These are phyloP conservation scores for Poliocrania exsul DNA, from an alignment of 2,797 vertebrate genomes.

Conservation along the genomic window DNA sequence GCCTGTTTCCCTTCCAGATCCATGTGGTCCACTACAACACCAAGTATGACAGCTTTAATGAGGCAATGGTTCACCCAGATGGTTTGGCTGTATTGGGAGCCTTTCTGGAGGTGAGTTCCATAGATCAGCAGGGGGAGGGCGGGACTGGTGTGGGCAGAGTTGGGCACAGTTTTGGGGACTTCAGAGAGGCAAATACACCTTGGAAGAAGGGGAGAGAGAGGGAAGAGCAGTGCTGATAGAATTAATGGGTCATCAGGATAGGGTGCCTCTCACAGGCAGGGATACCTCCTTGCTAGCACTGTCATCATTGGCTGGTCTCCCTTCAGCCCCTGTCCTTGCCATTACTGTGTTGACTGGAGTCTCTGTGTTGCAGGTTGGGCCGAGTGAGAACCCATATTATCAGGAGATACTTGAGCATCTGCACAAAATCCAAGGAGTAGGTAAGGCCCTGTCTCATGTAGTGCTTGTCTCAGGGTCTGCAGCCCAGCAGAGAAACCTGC, in stretches of 20 bases:
- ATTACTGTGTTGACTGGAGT: neutral
- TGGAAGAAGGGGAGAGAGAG: neutral
- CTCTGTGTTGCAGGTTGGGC: slow-evolving; percentile 77
- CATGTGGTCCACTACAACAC: slow-evolving; percentile 86
- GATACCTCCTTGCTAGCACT: neutral
- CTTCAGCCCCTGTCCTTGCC: neutral
- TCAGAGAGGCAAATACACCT: neutral
- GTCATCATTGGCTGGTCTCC: rapidly evolving
- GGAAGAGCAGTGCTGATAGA: neutral
- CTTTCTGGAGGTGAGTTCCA: slow-evolving; percentile 79
- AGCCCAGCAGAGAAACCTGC: neutral
- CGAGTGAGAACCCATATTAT: slow-evolving; percentile 81
- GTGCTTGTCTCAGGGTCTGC: neutral
- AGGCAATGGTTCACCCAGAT: slow-evolving; percentile 74
- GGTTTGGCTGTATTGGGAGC: slow-evolving; percentile 84
- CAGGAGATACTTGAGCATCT: slow-evolving; percentile 79
- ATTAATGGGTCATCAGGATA: neutral
- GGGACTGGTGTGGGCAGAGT: neutral
- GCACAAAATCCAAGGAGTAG: slow-evolving; percentile 71
- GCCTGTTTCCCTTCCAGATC: slow-evolving; percentile 71
- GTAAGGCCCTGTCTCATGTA: slow-evolving; percentile 57
- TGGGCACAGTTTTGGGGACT: neutral
- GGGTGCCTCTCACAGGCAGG: rapidly evolving
- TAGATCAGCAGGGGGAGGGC: neutral
- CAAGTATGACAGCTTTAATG: slow-evolving; percentile 66